These are phyloP conservation scores for Villa cingulata DNA, from an alignment of 2,888 invertebrate genomes.

Conservation along the genomic window DNA sequence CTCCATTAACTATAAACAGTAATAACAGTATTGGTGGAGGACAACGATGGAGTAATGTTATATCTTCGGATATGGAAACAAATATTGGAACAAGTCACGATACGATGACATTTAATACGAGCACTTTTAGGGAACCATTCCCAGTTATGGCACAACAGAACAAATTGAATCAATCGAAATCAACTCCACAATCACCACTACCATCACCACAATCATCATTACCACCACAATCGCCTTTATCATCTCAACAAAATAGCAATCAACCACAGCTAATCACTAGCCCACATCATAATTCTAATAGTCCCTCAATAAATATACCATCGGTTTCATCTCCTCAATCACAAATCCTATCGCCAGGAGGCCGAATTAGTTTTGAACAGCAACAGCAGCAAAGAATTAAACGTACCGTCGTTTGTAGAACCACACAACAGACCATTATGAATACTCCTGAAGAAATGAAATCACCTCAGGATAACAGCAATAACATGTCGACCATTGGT, in stretches of 20 bases:
- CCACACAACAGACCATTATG: conserved; percentile 5
- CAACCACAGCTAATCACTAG: background rate
- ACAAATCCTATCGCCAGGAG: conserved; percentile 23
- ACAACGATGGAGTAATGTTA: background rate
- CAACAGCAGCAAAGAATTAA: conserved; percentile 23
- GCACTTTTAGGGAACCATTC: conserved; percentile 11
- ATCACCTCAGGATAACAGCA: background rate
- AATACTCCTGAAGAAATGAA: conserved; percentile 1
- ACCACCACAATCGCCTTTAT: background rate
- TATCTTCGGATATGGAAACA: background rate
- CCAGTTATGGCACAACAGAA: conserved; percentile 11
- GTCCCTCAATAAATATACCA: background rate
- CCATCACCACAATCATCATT: background rate
- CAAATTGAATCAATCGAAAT: conserved; percentile 12
- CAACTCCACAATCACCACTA: background rate
- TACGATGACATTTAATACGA: background rate
- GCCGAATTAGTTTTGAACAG: conserved; percentile 29
- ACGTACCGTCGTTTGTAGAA: conserved; percentile 8
- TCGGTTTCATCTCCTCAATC: background rate
- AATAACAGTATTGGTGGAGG: background rate
- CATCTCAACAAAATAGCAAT: background rate
- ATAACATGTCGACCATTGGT: conserved; percentile 18
- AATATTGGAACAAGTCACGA: background rate
- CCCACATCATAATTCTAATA: background rate
- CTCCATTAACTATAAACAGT: background rate